Conservation (phyloP, 2,888 invertebrate genomes). For the Coleophora flavipennella region DNA sequence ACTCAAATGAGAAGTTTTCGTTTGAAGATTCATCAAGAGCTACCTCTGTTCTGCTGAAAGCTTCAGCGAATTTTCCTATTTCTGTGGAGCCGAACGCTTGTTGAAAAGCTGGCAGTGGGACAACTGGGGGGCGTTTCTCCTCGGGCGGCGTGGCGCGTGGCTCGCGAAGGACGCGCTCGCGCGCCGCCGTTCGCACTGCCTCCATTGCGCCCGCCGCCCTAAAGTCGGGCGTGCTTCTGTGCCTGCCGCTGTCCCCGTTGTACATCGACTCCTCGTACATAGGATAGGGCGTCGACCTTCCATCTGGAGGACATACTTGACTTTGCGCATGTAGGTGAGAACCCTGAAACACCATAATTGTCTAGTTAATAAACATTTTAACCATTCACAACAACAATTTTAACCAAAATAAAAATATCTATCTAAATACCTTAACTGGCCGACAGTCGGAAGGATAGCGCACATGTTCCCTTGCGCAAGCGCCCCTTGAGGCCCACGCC, state of each 20-base stretch:
- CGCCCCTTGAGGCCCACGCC: constrained; percentile 41
- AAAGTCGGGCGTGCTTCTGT: constrained; percentile 33
- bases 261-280: constrained; percentile 47
- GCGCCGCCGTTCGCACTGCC: constrained; percentile 23
- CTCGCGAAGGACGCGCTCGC: constrained; percentile 33
- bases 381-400: too few relatives aligned
- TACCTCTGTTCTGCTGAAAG: constrained; percentile 74
- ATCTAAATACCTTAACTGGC: constrained; percentile 46
- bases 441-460: constrained; percentile 54
- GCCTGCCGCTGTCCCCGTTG: constrained; percentile 31
- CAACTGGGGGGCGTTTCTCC: constrained; percentile 55
- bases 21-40: constrained; percentile 47
- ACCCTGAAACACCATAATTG: constrained; percentile 34
- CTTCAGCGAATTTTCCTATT: constrained; percentile 86
- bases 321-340: constrained; percentile 37
- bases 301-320: constrained; percentile 45
- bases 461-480: constrained; percentile 51
- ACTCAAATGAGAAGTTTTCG: constrained; percentile 54
- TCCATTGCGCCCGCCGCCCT: constrained; percentile 20
- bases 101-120: constrained; percentile 85
- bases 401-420: too few relatives aligned
- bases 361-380: too few relatives aligned
- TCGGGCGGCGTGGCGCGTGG: constrained; percentile 40
- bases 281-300: constrained; percentile 49
- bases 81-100: constrained; percentile 91